Conservation (phyloP, 2,113 vertebrate species). For the Psettodes erumei region DNA sequence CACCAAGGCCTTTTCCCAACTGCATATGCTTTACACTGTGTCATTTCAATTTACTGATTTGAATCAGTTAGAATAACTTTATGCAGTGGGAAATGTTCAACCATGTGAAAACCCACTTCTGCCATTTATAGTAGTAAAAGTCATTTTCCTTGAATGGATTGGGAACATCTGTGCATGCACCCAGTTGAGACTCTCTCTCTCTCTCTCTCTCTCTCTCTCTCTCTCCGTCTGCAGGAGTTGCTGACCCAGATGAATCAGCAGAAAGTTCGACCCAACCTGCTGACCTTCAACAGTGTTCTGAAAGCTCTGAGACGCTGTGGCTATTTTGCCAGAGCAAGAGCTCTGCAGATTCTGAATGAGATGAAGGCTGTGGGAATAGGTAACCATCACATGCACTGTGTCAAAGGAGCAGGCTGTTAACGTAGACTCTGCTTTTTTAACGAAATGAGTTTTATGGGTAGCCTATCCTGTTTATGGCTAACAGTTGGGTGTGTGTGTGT, state of each 20-base stretch:
- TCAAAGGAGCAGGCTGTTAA: not conserved
- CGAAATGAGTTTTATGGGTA: too few relatives aligned
- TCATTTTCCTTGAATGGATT: not conserved
- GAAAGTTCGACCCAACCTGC: conserved; percentile 87
- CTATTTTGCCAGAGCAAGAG: conserved; percentile 68
- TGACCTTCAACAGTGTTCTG: conserved; percentile 90
- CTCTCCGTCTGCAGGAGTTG: conserved; percentile 89
- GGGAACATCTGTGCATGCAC: not conserved
- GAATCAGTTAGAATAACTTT: too few relatives aligned
- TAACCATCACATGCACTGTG: not conserved
- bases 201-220: too few relatives aligned
- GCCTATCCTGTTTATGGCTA: too few relatives aligned
- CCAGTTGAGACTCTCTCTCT: too few relatives aligned
- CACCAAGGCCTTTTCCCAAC: not conserved
- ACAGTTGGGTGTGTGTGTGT: too few relatives aligned
- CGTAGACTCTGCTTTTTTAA: too few relatives aligned
- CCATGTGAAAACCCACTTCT: too few relatives aligned
- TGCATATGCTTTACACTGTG: not conserved
- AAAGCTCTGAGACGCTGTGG: conserved; percentile 85
- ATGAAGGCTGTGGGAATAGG: conserved; percentile 91
- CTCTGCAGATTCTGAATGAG: conserved; percentile 84
- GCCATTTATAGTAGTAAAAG: not conserved
- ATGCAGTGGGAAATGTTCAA: too few relatives aligned
- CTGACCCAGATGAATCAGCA: conserved; percentile 91
- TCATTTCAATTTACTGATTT: too few relatives aligned